Conservation (phyloP, 2,113 vertebrate genomes). For the Archilochus colubris region DNA sequence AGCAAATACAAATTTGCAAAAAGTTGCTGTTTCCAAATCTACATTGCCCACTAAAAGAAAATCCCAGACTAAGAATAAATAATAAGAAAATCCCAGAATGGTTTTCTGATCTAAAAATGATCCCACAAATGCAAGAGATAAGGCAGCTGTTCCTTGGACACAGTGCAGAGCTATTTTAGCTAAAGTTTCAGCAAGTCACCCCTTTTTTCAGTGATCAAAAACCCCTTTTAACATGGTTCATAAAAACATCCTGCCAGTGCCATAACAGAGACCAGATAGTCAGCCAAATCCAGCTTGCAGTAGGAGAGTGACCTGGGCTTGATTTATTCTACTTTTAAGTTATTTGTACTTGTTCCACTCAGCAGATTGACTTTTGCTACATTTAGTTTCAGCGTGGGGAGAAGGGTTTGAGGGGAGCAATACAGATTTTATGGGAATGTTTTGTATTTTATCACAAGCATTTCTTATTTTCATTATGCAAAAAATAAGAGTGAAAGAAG, state of each 20-base stretch:
- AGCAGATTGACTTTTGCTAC: background rate
- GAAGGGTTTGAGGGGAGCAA: background rate
- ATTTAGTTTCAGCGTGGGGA: background rate
- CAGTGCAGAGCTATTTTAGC: background rate
- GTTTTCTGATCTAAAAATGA: conserved; percentile 14
- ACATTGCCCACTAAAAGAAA: conserved; percentile 32
- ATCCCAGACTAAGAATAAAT: background rate
- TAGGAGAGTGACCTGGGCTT: background rate
- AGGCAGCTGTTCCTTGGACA: conserved; percentile 24
- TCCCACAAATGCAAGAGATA: conserved; percentile 6
- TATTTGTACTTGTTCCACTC: background rate
- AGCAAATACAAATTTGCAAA: conserved; percentile 1
- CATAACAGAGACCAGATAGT: background rate
- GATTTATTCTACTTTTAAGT: background rate
- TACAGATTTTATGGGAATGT: background rate
- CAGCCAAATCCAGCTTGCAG: background rate
- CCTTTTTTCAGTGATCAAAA: background rate
- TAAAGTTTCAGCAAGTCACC: conserved; percentile 11
- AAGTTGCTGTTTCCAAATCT: background rate
- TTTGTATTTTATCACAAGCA: conserved; percentile 9
- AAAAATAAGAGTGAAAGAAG: background rate
- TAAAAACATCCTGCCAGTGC: conserved; percentile 5
- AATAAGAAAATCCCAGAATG: background rate
- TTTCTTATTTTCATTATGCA: background rate
- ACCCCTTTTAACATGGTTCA: background rate